These are phyloP conservation scores for Drosophila meridiana DNA, from an alignment of 2,888 invertebrate genomes.

Conservation along the genomic window DNA sequence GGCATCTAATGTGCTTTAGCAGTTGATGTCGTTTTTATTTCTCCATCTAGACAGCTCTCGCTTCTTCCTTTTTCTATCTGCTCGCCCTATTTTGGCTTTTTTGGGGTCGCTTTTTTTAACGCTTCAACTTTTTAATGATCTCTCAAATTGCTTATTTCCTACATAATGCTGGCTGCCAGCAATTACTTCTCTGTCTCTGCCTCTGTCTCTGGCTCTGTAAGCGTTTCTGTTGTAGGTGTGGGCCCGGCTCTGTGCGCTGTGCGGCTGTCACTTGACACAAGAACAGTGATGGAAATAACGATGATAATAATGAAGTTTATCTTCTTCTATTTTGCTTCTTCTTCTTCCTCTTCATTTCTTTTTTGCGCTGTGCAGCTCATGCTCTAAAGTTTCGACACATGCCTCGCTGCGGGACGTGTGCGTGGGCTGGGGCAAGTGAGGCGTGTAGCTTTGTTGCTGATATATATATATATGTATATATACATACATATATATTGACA, in stretches of 20 bases:
- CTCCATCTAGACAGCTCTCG: constrained; percentile 51
- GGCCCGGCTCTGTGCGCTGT: constrained; percentile 24
- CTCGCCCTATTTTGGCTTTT: not conserved
- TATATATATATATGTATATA: constrained; percentile 47
- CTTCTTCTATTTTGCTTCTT: constrained; percentile 12
- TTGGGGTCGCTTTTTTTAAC: constrained; percentile 46
- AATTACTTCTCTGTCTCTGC: constrained; percentile 60
- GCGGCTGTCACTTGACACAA: constrained; percentile 57
- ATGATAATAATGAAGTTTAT: constrained; percentile 69
- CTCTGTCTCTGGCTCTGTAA: not conserved
- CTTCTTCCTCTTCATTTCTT: not conserved
- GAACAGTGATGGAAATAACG: constrained; percentile 54
- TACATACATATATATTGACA: constrained; percentile 62
- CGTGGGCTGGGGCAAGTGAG: constrained; percentile 16
- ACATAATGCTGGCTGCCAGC: constrained; percentile 69
- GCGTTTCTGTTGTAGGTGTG: constrained; percentile 12
- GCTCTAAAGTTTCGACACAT: constrained; percentile 64
- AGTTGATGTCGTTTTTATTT: constrained; percentile 73
- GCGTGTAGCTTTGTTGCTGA: constrained; percentile 49
- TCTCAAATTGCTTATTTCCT: constrained; percentile 80
- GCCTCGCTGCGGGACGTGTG: constrained; percentile 8
- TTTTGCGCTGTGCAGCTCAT: constrained; percentile 31
- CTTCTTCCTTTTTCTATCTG: constrained; percentile 23
- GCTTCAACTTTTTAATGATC: constrained; percentile 79
- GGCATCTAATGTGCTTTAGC: constrained; percentile 66